Base-by-base conservation (phyloP, 1,140 invertebrate species). In the Drosophila lini region DNA sequence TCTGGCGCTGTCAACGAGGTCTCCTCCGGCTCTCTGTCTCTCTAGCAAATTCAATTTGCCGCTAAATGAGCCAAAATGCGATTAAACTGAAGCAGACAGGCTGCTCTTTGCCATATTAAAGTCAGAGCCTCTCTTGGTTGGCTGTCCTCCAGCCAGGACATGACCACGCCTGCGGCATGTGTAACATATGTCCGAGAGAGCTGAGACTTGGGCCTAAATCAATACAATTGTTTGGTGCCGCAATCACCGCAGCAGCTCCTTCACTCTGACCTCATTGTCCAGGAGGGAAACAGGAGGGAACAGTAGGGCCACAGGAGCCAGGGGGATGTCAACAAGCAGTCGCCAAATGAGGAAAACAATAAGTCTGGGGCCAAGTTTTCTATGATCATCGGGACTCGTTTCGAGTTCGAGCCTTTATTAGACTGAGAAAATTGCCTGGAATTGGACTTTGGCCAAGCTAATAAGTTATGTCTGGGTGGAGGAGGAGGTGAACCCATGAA, bases 11-110 rank as follows among this genome's bases (percentile, higher is more conserved):
- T 44, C 56, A 45, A 53, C 38, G 61, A 32, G 57, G 42, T 48
- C 15, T 8, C 28, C 44, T 25, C 0, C 45, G 19, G n/a, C n/a
- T n/a, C n/a, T n/a, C n/a, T n/a, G 64, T 42, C 28, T 34, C 38
- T 40, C 40, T 70, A 83, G 71, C 77, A 88, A 84, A 88, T 81
- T 88, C 77, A 89, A 88, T 88, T 88, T 88, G 69, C 67, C 80
- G 81, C 78, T 73, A 88, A 88, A 88, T 89, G 80, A 88, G 84
- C 84, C 80, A 89, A 55, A 88, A 88, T 88, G 67, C 84, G 84
- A 88, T 88, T 88, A 88, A 88, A 89, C 74, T 69, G 62, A 42
- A 5, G 65, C 79, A 61, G 79, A 78, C 79, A 68, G 78, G 40
- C 36, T 41, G 19, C 34, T 15, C 19, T 11, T 7, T 7, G 15